Evolutionary conservation across 2,113 vertebrate species (phyloP), one percentile per base, ranked within the genome.

Genomic region (Pseudorasbora parva): DNA sequence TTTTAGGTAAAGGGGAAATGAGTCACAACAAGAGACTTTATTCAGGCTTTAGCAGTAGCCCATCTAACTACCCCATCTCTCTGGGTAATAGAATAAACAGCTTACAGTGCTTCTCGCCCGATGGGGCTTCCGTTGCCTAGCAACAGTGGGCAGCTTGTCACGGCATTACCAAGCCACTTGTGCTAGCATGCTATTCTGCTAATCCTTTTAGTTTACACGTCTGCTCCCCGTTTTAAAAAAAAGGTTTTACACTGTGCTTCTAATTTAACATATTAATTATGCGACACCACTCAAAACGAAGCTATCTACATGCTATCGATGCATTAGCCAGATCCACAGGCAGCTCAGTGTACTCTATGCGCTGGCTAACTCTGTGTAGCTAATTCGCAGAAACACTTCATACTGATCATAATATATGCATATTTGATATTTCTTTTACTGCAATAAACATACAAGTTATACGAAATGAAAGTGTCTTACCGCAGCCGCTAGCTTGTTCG

Each of bases 1-100:
- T 9, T 49, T 17, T 23, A 12, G 7, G 4, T 27, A 74, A 74
- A 27, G n/a, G 11, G n/a, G 14, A 7, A 66, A 66, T 66, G 11
- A 66, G 33, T 33, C 25, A 66, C 71, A 74, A 74, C 45, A 47
- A 30, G 25, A 15, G 43, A 73, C 71, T 8, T 0, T 51, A 30
- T 51, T 47, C 12, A 27, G 23, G 25, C 25, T 51, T 74, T 19
- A 51, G n/a, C 5, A 72, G 11, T 57, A 57, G 43, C 41, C n/a
- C 41, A 66, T 78, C 49, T 71, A 83, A 64, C 89, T 75, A n/a
- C 17, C 60, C 88, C 73, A 17, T 84, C 7, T 12, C 66, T 8
- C 71, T 90, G 89, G 27, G 60, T 94, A 94, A 93, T 91, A 86
- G 90, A 85, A 91, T 94, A 93, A 95, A 87, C 83, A 88, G 93